Percentiles rank a stretch among this genome's conserved stretches.
Evolutionary conservation across 2,797 vertebrate genomes (phyloP).

Genomic region (Caiman crocodilus): DNA sequence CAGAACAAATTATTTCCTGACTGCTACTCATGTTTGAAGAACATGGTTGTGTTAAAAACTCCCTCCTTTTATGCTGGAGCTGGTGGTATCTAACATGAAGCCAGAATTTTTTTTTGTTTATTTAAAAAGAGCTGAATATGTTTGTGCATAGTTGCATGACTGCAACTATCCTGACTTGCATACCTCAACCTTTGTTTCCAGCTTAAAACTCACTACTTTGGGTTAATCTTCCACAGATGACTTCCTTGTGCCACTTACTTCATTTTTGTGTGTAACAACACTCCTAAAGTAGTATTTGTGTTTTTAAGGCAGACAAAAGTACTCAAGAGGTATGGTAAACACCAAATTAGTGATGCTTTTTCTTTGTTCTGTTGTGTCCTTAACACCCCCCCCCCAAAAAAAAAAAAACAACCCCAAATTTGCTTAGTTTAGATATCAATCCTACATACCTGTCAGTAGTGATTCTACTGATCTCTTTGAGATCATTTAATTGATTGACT

Average conservation of each 20-base stretch:
- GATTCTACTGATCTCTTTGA: background rate
- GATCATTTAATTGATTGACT: background rate
- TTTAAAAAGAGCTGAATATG: background rate
- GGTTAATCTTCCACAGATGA: background rate
- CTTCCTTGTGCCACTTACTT: background rate
- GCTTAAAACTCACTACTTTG: background rate
- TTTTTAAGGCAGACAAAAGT: background rate
- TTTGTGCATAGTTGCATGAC: background rate
- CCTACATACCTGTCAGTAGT: background rate
- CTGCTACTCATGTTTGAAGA: background rate
- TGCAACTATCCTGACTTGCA: background rate
- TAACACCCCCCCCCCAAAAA: too few species aligned
- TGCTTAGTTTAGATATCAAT: background rate
- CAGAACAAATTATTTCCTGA: background rate
- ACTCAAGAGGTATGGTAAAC: too few species aligned
- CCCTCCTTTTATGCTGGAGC: background rate
- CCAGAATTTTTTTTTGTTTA: too few species aligned
- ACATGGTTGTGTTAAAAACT: background rate
- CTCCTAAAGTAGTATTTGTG: background rate
- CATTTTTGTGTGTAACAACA: background rate
- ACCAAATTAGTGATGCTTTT: too few species aligned
- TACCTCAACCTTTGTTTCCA: background rate
- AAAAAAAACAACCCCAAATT: too few species aligned
- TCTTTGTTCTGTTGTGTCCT: background rate
- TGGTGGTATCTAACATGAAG: background rate